phyloP scores from a whole-genome alignment of 2,113 vertebrate genomes.

The Callipepla californica region DNA sequence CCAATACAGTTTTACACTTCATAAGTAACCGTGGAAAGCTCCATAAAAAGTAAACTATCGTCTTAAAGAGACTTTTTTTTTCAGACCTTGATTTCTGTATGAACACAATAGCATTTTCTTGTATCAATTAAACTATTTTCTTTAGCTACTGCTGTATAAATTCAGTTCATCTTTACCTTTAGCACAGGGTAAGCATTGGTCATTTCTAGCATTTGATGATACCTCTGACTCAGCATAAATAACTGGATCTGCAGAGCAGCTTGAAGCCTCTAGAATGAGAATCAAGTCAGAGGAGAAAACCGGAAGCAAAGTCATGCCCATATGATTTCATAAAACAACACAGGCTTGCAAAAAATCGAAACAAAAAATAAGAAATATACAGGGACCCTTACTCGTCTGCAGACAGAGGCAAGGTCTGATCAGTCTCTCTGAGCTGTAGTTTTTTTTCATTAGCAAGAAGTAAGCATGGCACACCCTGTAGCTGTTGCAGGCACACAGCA shows the following conservation, averaged over 20 bases:
- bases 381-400: background rate
- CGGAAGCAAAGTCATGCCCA: background rate
- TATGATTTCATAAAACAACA: fast-evolving
- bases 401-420: background rate
- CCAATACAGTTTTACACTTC: background rate
- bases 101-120: background rate
- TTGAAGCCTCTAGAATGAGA: background rate
- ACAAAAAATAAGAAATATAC: background rate
- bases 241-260: fast-evolving
- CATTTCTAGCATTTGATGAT: fast-evolving
- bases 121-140: background rate
- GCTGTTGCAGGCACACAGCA: background rate
- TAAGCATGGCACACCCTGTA: background rate
- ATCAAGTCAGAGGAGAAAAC: background rate
- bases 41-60: background rate
- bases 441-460: background rate
- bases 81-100: background rate
- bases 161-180: background rate
- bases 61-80: background rate
- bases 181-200: fast-evolving
- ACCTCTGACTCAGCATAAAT: background rate
- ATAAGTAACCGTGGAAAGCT: background rate
- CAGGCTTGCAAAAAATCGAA: background rate
- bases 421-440: background rate
- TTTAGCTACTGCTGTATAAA: background rate